Evolutionary conservation across 2,113 vertebrate genomes (phyloP).

Genomic region (Petromus typicus): DNA sequence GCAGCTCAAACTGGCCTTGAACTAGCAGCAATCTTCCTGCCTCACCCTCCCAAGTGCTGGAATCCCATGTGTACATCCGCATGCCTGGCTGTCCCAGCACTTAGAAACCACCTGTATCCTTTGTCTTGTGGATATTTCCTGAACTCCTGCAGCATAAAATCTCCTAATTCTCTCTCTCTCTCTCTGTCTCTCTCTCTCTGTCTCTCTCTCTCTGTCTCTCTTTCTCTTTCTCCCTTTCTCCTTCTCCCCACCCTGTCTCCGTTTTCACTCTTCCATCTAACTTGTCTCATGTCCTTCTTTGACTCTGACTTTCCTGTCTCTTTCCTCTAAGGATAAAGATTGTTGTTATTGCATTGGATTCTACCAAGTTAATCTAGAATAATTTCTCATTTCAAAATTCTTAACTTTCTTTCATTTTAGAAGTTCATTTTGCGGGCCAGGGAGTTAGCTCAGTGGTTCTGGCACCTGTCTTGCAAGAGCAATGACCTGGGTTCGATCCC

Average conservation of each 20-base stretch:
- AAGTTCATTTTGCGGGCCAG: not conserved
- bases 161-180: not conserved
- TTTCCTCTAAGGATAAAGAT: not conserved
- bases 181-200: not conserved
- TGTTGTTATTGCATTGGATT: not conserved
- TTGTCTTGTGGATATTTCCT: not conserved
- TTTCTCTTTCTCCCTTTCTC: not conserved
- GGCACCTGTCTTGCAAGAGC: too few species aligned
- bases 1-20: too few species aligned
- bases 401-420: conserved; percentile 10
- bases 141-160: not conserved
- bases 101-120: not conserved
- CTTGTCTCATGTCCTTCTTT: not conserved
- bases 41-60: too few species aligned
- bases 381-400: not conserved
- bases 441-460: too few species aligned
- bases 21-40: too few species aligned
- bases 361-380: not conserved
- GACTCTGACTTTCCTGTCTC: not conserved
- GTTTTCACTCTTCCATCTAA: not conserved
- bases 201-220: not conserved
- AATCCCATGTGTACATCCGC: too few species aligned
- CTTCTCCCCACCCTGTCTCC: not conserved
- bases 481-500: too few species aligned
- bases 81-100: not conserved